phyloP scores from a whole-genome alignment of 2,888 invertebrate genomes.

The Venustoraphidia nigricollis region DNA sequence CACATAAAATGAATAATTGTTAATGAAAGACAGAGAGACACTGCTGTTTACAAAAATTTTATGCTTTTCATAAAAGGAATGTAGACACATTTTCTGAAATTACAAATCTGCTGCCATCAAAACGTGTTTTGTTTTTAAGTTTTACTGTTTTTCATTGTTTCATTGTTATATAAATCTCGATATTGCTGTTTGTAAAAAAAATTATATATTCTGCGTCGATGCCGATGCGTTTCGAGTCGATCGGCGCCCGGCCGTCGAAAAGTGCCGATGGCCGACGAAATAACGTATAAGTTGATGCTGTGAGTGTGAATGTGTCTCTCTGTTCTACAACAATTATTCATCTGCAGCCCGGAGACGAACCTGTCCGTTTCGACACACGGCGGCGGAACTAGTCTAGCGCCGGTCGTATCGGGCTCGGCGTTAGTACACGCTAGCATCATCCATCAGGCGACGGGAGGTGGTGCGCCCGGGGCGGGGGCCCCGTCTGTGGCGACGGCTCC shows the following conservation, averaged over 20 bases:
- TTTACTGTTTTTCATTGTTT: slow-evolving; percentile 19
- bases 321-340: slow-evolving; percentile 28
- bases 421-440: slow-evolving; percentile 23
- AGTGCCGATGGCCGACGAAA: too few relatives aligned
- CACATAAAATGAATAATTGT: slow-evolving; percentile 4
- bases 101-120: too few relatives aligned
- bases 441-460: slow-evolving; percentile 37
- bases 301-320: slow-evolving; percentile 21
- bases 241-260: too few relatives aligned
- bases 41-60: neutral
- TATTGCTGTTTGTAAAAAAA: too few relatives aligned
- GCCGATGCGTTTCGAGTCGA: too few relatives aligned
- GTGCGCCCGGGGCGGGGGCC: slow-evolving; percentile 39
- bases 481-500: slow-evolving; percentile 38
- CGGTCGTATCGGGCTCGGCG: slow-evolving; percentile 14
- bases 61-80: neutral
- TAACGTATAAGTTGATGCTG: neutral
- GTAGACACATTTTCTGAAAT: slow-evolving; percentile 58
- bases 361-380: slow-evolving; percentile 8
- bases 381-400: slow-evolving; percentile 20
- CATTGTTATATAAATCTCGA: slow-evolving; percentile 13
- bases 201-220: too few relatives aligned
- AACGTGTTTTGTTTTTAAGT: slow-evolving; percentile 14
- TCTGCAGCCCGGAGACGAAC: slow-evolving; percentile 24
- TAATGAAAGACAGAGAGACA: slow-evolving; percentile 3